A percentile compares a stretch with the other conserved stretches of the same genome.
Evolutionary conservation across 2,797 vertebrate genomes (phyloP).

Genomic region (Prunella strophiata): DNA sequence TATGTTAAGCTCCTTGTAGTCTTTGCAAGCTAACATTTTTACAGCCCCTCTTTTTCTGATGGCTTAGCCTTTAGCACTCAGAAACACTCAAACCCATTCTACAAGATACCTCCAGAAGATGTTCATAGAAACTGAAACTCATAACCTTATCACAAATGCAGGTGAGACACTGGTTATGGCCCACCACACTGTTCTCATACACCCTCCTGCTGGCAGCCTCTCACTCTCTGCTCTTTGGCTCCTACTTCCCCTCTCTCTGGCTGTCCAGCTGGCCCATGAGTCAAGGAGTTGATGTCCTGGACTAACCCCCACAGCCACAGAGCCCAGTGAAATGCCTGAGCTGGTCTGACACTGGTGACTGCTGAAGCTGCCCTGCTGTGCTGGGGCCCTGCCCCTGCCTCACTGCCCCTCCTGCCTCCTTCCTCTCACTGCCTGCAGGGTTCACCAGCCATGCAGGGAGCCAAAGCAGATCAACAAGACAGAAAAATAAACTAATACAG

Average conservation of each 20-base stretch:
- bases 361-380: background rate
- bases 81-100: background rate
- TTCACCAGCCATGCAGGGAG: rapidly evolving
- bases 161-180: background rate
- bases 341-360: rapidly evolving
- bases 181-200: background rate
- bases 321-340: background rate
- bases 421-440: background rate
- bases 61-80: background rate
- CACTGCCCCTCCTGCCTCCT: background rate
- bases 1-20: background rate
- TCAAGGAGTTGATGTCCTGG: rapidly evolving
- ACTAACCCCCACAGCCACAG: background rate
- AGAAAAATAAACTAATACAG: background rate
- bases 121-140: background rate
- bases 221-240: background rate
- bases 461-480: background rate
- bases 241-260: background rate
- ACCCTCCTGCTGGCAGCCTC: background rate
- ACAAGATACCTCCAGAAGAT: background rate
- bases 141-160: background rate
- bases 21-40: background rate
- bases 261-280: background rate
- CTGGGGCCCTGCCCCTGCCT: background rate
- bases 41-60: background rate